phyloP scores from a whole-genome alignment of 2,888 invertebrate species.

The Antheraea yamamai region DNA sequence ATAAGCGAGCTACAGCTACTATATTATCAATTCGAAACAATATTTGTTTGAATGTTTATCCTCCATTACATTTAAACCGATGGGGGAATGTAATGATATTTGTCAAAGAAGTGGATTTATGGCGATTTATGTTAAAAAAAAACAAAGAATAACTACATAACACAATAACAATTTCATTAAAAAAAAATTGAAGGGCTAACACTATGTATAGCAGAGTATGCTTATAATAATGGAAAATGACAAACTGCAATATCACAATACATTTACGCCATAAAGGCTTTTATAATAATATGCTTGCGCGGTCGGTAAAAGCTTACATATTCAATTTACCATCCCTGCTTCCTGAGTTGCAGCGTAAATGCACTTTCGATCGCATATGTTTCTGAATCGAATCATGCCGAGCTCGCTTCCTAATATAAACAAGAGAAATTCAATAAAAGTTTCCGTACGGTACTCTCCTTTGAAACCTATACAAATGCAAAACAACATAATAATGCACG shows the following conservation, averaged over 20 bases:
- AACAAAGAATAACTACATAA: no score
- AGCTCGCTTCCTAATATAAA: not conserved
- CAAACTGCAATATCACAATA: not conserved
- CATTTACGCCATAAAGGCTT: not conserved
- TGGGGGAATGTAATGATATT: no score
- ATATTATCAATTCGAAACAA: no score
- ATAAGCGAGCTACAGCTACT: no score
- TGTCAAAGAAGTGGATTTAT: no score
- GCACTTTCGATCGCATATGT: not conserved
- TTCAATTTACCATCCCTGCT: slow-evolving; percentile 5
- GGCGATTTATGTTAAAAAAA: no score
- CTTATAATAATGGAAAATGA: not conserved
- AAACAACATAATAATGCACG: not conserved
- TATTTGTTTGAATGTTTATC: no score
- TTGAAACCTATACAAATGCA: not conserved
- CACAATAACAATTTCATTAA: no score
- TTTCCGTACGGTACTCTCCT: not conserved
- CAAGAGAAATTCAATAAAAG: not conserved
- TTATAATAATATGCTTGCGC: slow-evolving; percentile 2
- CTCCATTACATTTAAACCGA: no score
- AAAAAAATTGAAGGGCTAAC: no score
- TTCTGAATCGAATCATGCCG: slow-evolving; percentile 1
- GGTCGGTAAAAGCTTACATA: slow-evolving; percentile 5
- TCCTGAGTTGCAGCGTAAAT: not conserved
- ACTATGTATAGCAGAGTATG: no score